Evolutionary conservation across 1,140 invertebrate species (phyloP).

Genomic region (Heliconius congener): DNA sequence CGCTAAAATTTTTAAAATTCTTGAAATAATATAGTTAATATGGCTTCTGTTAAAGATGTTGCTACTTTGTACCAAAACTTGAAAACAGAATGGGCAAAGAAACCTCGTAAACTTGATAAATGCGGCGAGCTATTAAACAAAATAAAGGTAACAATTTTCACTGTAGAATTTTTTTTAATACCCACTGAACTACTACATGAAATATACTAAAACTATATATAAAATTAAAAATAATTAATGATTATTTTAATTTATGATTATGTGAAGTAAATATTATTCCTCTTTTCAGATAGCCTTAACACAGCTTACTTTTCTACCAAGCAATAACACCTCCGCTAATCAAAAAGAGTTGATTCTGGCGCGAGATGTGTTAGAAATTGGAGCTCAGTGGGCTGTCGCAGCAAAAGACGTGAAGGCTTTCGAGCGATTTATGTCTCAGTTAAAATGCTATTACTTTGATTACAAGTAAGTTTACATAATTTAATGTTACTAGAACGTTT

Average conservation of each 20-base stretch:
- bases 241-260: constrained; percentile 9
- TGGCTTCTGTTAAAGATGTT: constrained; percentile 85
- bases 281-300: constrained; percentile 89
- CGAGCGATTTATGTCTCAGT: constrained; percentile 97
- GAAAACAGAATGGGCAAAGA: constrained; percentile 87
- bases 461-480: constrained; percentile 87
- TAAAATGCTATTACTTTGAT: constrained; percentile 99
- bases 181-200: not conserved
- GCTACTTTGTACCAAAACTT: constrained; percentile 87
- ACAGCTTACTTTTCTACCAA: constrained; percentile 92
- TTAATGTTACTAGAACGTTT: no score
- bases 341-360: constrained; percentile 94
- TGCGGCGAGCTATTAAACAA: constrained; percentile 87
- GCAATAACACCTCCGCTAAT: constrained; percentile 88
- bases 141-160: constrained; percentile 85
- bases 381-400: constrained; percentile 96
- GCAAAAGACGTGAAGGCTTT: constrained; percentile 96
- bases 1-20: not conserved
- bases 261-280: constrained; percentile 25
- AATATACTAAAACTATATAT: not conserved
- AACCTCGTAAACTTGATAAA: constrained; percentile 86
- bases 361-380: constrained; percentile 96
- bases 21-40: constrained; percentile 45
- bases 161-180: constrained; percentile 38
- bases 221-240: not conserved